Conservation (phyloP, 1,140 invertebrate genomes). For the Neotoxoptera formosana region DNA sequence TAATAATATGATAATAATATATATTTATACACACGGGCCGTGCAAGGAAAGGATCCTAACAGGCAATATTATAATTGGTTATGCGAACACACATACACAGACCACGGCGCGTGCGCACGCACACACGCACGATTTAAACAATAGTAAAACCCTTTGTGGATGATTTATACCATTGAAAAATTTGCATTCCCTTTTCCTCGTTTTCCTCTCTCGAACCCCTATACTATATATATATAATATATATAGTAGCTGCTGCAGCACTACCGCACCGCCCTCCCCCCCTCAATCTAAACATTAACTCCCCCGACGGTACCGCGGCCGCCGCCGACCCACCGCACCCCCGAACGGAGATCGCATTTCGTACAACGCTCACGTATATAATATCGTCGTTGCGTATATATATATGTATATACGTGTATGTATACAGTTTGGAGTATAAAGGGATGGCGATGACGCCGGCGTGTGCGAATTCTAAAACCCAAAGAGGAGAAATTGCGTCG, state of each 20-base stretch:
- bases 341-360: background rate
- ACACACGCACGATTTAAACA: background rate
- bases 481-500: background rate
- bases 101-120: background rate
- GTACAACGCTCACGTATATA: constrained; percentile 31
- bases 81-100: background rate
- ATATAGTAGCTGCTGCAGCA: background rate
- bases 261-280: background rate
- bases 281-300: constrained; percentile 36
- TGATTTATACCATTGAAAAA: constrained; percentile 49
- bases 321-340: background rate
- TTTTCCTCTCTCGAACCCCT: too few species aligned
- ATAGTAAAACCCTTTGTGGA: constrained; percentile 46
- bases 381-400: background rate
- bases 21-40: background rate
- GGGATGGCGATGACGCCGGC: background rate
- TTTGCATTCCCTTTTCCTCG: constrained; percentile 40
- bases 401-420: background rate
- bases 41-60: background rate
- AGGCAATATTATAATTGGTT: constrained; percentile 21
- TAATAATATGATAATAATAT: background rate
- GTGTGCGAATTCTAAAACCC: background rate
- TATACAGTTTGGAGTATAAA: background rate
- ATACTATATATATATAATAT: background rate
- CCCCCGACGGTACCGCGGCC: background rate